Percentiles rank a stretch among this genome's conserved stretches.
Evolutionary conservation across 2,888 invertebrate genomes (phyloP).

Genomic region (Stenoptilia bipunctidactyla): DNA sequence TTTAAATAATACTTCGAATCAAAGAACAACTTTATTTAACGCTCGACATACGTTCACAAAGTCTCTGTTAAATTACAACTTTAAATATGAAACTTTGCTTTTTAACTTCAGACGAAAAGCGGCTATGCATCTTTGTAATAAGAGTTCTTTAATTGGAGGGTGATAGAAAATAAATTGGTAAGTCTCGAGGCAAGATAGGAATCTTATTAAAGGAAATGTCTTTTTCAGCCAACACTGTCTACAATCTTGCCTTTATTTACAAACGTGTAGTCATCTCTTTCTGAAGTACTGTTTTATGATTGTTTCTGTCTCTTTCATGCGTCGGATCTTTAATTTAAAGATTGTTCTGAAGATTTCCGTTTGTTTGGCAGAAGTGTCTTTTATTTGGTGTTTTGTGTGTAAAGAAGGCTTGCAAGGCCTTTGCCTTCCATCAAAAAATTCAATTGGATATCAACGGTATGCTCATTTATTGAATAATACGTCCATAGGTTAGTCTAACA

Average conservation of each 20-base stretch:
- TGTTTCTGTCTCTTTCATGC: slow-evolving; percentile 28
- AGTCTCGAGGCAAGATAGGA: slow-evolving; percentile 58
- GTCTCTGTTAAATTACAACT: slow-evolving; percentile 35
- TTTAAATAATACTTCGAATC: slow-evolving; percentile 48
- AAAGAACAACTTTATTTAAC: slow-evolving; percentile 56
- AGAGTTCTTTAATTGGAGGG: slow-evolving; percentile 18
- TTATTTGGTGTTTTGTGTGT: too few species aligned
- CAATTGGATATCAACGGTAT: too few species aligned
- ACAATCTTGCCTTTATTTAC: slow-evolving; percentile 48
- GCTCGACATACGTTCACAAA: slow-evolving; percentile 55
- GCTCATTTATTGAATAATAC: too few species aligned
- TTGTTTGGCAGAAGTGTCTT: too few species aligned
- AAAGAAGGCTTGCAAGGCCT: too few species aligned
- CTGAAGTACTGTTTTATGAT: slow-evolving; percentile 20
- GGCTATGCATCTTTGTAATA: not conserved
- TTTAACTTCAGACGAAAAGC: not conserved
- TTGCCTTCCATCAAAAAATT: too few species aligned
- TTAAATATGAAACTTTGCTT: slow-evolving; percentile 19
- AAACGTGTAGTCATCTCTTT: slow-evolving; percentile 60
- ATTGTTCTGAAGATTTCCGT: too few species aligned
- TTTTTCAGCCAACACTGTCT: slow-evolving; percentile 59
- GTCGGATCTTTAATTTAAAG: too few species aligned
- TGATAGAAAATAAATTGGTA: slow-evolving; percentile 42
- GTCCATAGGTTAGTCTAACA: too few species aligned
- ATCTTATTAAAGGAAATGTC: slow-evolving; percentile 68